phyloP scores from a whole-genome alignment of 2,888 invertebrate species.

The Microctonus brassicae region DNA sequence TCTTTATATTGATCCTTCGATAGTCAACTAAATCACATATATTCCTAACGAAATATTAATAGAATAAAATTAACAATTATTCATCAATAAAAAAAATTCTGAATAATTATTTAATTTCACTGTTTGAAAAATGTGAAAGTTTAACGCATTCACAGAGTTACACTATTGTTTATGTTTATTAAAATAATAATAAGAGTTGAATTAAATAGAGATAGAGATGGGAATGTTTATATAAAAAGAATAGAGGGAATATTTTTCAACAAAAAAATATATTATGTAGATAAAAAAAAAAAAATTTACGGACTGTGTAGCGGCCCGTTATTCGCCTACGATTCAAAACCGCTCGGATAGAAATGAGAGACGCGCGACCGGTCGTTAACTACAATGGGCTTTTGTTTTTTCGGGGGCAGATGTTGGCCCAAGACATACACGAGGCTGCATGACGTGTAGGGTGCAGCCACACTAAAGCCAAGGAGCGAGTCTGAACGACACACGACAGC shows the following conservation, averaged over 20 bases:
- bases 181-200: no score
- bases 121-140: no score
- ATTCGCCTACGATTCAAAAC: slow-evolving; percentile 70
- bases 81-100: no score
- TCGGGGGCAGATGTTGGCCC: slow-evolving; percentile 69
- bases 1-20: slow-evolving; percentile 66
- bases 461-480: not conserved
- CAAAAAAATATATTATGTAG: slow-evolving; percentile 36
- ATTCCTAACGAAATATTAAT: no score
- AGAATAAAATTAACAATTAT: not conserved
- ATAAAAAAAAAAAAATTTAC: slow-evolving; percentile 18
- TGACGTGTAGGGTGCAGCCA: not conserved
- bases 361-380: slow-evolving; percentile 69
- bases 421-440: slow-evolving; percentile 45
- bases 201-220: no score
- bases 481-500: slow-evolving; percentile 6
- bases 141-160: no score
- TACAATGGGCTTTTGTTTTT: slow-evolving; percentile 70
- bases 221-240: slow-evolving; percentile 1
- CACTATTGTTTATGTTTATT: no score
- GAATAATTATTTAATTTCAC: no score
- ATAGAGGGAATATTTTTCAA: slow-evolving; percentile 45
- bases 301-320: slow-evolving; percentile 59
- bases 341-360: slow-evolving; percentile 70
- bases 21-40: slow-evolving; percentile 54